Evolutionary conservation across 92 coral and sea anemone species (phyloP).

Genomic region (Paramuricea clavata): DNA sequence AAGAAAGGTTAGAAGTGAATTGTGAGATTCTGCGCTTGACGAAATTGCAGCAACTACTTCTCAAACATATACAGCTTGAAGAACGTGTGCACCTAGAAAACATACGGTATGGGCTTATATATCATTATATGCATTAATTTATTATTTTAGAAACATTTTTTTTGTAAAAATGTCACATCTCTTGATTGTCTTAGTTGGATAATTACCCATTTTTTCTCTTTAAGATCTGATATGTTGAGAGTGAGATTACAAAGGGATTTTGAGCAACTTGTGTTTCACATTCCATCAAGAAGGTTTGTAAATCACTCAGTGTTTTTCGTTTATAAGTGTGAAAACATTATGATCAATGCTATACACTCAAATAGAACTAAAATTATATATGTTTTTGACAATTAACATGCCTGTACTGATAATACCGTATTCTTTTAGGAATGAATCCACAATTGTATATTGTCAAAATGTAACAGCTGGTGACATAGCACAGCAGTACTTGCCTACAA

Average conservation of each 20-base stretch:
- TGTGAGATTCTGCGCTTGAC: constrained; percentile 38
- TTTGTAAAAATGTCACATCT: neutral
- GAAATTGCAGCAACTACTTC: constrained; percentile 40
- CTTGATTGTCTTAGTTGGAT: too few species aligned
- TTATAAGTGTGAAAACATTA: too few species aligned
- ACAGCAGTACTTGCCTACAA: constrained; percentile 22
- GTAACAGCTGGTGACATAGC: constrained; percentile 35
- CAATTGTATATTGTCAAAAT: constrained; percentile 22
- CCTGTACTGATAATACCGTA: neutral
- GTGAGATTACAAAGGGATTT: constrained; percentile 33
- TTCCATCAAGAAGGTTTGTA: constrained; percentile 49
- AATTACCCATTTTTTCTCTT: constrained; percentile 17
- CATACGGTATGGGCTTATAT: constrained; percentile 19
- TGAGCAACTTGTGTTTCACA: constrained; percentile 31
- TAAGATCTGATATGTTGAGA: constrained; percentile 40
- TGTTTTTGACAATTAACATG: neutral
- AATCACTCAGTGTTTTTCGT: too few species aligned
- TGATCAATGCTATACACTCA: too few species aligned
- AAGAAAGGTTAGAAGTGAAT: constrained; percentile 20
- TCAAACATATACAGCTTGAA: constrained; percentile 38
- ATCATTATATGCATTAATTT: neutral
- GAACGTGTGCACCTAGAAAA: constrained; percentile 33
- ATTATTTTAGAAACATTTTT: neutral
- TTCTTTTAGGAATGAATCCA: constrained; percentile 45
- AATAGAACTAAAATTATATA: neutral